phyloP scores from a whole-genome alignment of 1,140 invertebrate genomes.

The Thereuonema tuberculata region DNA sequence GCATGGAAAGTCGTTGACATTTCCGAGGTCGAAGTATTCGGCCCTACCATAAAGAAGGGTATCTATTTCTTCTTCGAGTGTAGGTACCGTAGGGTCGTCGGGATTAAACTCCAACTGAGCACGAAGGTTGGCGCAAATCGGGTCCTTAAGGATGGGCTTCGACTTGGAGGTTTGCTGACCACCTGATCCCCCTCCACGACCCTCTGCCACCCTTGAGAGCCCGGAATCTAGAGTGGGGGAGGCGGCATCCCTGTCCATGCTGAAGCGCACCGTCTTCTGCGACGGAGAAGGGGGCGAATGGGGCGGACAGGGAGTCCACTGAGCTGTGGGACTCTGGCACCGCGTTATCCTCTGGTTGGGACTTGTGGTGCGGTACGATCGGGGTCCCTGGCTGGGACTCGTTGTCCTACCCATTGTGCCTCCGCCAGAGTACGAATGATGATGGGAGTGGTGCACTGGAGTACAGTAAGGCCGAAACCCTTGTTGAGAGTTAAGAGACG shows the following conservation, averaged over 20 bases:
- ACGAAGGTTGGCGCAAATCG: slow-evolving; percentile 18
- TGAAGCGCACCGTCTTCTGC: slow-evolving; percentile 17
- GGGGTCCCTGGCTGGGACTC: neutral
- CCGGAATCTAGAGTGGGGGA: neutral
- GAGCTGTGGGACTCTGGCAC: neutral
- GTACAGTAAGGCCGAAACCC: neutral
- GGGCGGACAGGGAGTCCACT: too few relatives aligned
- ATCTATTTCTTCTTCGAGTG: slow-evolving; percentile 30
- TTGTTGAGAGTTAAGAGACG: neutral
- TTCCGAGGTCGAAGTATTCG: neutral
- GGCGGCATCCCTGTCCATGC: slow-evolving; percentile 11
- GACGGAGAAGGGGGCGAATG: slow-evolving; percentile 5
- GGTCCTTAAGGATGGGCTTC: slow-evolving; percentile 21
- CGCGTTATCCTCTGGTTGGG: neutral
- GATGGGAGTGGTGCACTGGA: too few relatives aligned
- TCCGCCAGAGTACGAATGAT: neutral
- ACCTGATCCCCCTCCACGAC: neutral
- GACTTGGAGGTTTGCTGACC: too few relatives aligned
- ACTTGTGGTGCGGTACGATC: too few relatives aligned
- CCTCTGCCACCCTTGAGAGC: neutral
- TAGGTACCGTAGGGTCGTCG: slow-evolving; percentile 8
- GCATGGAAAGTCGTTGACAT: slow-evolving; percentile 16
- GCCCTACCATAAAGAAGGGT: slow-evolving; percentile 25
- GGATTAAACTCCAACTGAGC: slow-evolving; percentile 13
- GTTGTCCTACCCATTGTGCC: neutral